Evolutionary conservation across 2,888 invertebrate genomes (phyloP), one percentile per base, ranked within the genome.

Genomic region (Synanthedon andrenaeformis): DNA sequence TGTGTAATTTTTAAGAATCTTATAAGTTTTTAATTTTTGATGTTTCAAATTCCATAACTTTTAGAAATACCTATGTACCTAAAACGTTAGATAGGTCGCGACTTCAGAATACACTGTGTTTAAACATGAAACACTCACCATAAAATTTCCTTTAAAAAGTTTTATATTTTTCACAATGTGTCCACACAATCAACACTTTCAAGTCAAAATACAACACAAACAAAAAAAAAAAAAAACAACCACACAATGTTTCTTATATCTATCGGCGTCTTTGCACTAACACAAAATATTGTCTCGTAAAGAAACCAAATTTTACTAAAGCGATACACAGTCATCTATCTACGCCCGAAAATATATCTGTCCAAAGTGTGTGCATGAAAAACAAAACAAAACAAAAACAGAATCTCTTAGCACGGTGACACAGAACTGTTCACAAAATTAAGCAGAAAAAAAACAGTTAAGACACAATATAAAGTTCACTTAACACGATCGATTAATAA

Each of bases 361-460:
- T 63, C 65, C 68, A 78, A 23, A 12, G 17, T 49, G 79, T 79
- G 74, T 70, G 68, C 63, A 66, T 66, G 66, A 79, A 19, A 79
- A 79, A 75, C 79, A 79, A 78, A 79, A 81, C 79, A 79, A 78
- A 78, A 78, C 75, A 79, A 68, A 63, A 66, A 71, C 78, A 74
- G 74, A 72, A 35, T 35, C 35, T 35, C 3, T 35, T 35, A 2
- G 35, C 35, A 35, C 35, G 1, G 35, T 35, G 35, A 35, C 35
- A 35, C 35, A 35, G 10, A 35, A 35, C 2, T 35, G 78, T 79
- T 73, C 78, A 78, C 78, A 62, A 66, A 64, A 63, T 59, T 60
- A 69, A 66, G 62, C 57, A 70, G 67, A 35, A 70, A 69, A 67
- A 62, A 60, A 65, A 59, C 50, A 55, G 49, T 53, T 13, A 11